A percentile compares a stretch with the other conserved stretches of the same genome.
Conservation (phyloP, 2,113 vertebrate genomes). For the Hippocampus comes region DNA sequence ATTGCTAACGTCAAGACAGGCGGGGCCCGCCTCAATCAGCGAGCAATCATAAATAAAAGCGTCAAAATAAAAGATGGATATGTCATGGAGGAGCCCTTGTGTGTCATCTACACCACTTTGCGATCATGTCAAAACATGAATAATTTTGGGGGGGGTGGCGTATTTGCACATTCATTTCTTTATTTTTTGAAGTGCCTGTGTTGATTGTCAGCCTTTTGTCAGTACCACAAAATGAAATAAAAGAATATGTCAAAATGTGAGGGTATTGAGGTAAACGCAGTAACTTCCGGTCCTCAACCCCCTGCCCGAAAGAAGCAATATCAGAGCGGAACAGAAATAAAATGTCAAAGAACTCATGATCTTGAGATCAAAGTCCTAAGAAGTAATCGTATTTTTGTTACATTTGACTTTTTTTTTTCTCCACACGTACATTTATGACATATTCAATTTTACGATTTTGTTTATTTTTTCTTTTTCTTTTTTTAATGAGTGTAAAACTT, state of each 20-base stretch:
- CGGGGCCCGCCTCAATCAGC: constrained; percentile 37
- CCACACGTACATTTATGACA: no score
- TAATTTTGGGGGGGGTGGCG: constrained; percentile 20
- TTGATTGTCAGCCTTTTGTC: constrained; percentile 63
- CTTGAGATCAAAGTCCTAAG: background rate
- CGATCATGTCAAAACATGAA: constrained; percentile 56
- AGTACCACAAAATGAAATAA: background rate
- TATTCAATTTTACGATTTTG: no score
- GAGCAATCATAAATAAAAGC: constrained; percentile 6
- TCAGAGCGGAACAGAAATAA: background rate
- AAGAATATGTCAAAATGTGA: background rate
- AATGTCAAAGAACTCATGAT: background rate
- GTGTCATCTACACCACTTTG: constrained; percentile 56
- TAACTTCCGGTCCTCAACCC: background rate
- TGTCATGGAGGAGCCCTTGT: constrained; percentile 63
- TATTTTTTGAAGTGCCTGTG: constrained; percentile 39
- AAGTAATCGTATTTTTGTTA: background rate
- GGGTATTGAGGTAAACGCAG: background rate
- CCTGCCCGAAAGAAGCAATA: background rate
- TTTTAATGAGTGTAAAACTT: no score
- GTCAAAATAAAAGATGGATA: constrained; percentile 25
- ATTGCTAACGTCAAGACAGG: constrained; percentile 70
- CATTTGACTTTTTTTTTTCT: no score
- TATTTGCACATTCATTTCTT: constrained; percentile 60
- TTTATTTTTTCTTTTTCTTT: no score